These are phyloP conservation scores for Clytia hemisphaerica DNA, from an alignment of 30 jellyfish, hydroid and myxozoan species.

Conservation along the genomic window DNA sequence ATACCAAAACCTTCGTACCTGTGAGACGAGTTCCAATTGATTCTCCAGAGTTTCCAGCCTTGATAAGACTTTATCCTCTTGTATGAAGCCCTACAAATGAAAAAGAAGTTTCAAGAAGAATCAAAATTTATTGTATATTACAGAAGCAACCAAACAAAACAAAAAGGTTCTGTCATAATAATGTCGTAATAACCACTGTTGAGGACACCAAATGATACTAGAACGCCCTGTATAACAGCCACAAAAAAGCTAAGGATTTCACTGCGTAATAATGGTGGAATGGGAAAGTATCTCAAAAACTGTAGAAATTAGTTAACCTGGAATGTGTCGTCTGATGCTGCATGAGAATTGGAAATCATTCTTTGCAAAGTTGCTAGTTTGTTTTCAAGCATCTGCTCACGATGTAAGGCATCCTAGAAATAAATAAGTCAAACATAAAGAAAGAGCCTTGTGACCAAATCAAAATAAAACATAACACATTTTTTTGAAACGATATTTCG, in stretches of 20 bases:
- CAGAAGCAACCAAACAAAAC: too few relatives aligned
- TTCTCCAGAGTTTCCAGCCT: conserved; percentile 83
- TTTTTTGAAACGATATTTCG: too few relatives aligned
- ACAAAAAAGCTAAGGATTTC: background rate
- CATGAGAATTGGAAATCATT: conserved; percentile 64
- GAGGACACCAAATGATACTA: background rate
- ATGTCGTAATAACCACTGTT: background rate
- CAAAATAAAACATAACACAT: background rate
- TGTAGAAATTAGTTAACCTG: conserved; percentile 50
- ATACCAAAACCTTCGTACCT: conserved; percentile 50
- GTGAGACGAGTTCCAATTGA: conserved; percentile 61
- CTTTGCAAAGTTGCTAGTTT: conserved; percentile 89
- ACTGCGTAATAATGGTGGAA: background rate
- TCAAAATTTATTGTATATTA: too few relatives aligned
- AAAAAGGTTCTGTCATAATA: background rate
- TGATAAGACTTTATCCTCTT: conserved; percentile 78
- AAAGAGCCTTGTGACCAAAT: background rate
- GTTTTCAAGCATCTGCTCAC: conserved; percentile 89
- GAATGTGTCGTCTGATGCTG: conserved; percentile 75
- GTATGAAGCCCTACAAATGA: conserved; percentile 65
- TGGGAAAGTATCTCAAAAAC: background rate
- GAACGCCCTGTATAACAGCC: too few relatives aligned
- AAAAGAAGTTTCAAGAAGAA: background rate
- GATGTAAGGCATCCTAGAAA: conserved; percentile 78
- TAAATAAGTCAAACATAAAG: background rate